Evolutionary conservation across 1,140 invertebrate species (phyloP), one percentile per base, ranked within the genome.

Genomic region (Meloidogyne hapla): DNA sequence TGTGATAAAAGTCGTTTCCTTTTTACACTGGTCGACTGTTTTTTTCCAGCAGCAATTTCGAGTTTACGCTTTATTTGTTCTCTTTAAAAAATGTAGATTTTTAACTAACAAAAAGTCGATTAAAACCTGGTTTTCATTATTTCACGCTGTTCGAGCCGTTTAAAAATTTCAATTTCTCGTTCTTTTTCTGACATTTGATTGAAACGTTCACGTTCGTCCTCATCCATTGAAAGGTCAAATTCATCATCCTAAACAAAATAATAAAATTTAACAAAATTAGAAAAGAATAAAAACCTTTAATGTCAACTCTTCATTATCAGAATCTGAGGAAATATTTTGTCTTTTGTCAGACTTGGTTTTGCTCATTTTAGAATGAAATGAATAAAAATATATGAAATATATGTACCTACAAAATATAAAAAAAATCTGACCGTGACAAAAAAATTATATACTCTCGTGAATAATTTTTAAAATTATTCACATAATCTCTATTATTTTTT

Each of bases 111-210:
- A 72, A 62, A 33, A 15, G 10, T 10, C 48, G 13, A 23, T 21
- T 74, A 25, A 15, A 66, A 78, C 77, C 77, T 70, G 15, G 77
- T 80, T 65, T 78, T 78, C 67, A 70, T 62, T n/a, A 78, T 21
- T 79, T 79, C 76, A 2, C 77, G 64, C 33, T 79, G 64, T 45
- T 78, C 78, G 28, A 78, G 38, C 3, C 77, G 77, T 38, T 78
- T 78, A 48, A 28, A 78, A 18, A 78, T 78, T 78, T 78, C 77
- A 40, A 79, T 78, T 45, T 78, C 77, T 62, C 77, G 78, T 28
- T 78, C 77, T 64, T 78, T 78, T 69, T 78, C 77, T 12, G 78
- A 68, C 77, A 78, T 78, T 64, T 79, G 64, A 33, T 78, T 78
- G 13, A 78, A 69, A 38, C 69, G 66, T 64, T 78, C 77, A 1